phyloP scores from a whole-genome alignment of 2,113 vertebrate species.

The Lophura nycthemera region DNA sequence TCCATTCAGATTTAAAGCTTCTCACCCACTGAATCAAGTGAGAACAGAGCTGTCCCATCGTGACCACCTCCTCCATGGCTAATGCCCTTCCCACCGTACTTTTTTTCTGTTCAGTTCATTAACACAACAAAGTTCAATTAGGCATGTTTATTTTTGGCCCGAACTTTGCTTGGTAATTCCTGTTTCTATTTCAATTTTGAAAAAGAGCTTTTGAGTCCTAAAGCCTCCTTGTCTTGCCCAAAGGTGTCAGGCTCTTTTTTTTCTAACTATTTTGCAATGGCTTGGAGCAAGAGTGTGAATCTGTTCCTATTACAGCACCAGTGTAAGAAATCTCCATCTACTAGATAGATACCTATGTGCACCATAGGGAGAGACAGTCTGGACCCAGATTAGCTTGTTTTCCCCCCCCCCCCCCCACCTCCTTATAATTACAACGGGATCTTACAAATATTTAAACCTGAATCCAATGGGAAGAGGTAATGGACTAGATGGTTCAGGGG shows the following conservation, averaged over 20 bases:
- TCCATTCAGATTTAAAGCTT: neutral
- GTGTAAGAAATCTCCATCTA: neutral
- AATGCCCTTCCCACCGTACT: neutral
- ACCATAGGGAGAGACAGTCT: neutral
- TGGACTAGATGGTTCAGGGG: neutral
- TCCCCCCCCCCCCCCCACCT: neutral
- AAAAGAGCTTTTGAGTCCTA: neutral
- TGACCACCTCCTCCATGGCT: neutral
- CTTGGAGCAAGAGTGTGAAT: neutral
- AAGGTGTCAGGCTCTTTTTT: neutral
- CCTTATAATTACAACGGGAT: neutral
- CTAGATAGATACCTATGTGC: rapidly evolving
- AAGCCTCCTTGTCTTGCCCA: neutral
- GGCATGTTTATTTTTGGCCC: neutral
- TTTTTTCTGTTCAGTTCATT: neutral
- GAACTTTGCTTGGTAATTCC: neutral
- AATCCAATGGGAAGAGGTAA: neutral
- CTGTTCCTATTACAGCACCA: neutral
- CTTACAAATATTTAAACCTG: neutral
- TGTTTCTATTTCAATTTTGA: neutral
- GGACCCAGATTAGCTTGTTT: neutral
- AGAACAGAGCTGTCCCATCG: neutral
- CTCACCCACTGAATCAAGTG: neutral
- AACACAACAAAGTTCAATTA: neutral
- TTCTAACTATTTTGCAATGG: neutral